These are phyloP conservation scores for Archilochus colubris DNA, from an alignment of 2,113 vertebrate species.

Conservation along the genomic window DNA sequence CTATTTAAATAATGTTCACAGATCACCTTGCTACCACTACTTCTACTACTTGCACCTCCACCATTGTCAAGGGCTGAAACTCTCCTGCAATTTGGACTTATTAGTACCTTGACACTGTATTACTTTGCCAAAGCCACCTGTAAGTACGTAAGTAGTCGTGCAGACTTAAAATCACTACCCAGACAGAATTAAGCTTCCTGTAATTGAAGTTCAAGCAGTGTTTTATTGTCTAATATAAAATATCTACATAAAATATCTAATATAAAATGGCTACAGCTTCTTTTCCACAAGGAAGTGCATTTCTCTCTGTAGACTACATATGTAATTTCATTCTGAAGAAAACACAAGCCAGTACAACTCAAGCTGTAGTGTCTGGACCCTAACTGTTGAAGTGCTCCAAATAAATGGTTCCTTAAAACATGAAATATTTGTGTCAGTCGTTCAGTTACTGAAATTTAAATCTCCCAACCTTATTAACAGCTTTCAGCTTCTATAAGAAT, in stretches of 20 bases:
- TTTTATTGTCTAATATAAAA: not conserved
- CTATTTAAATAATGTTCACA: not conserved
- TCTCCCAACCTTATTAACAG: not conserved
- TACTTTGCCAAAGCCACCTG: not conserved
- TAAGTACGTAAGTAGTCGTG: rapidly evolving
- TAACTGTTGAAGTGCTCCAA: not conserved
- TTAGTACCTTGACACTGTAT: not conserved
- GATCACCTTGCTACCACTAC: not conserved
- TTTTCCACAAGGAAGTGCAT: not conserved
- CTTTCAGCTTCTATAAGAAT: not conserved
- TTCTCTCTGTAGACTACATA: not conserved
- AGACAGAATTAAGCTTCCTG: not conserved
- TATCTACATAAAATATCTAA: not conserved
- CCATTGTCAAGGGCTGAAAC: not conserved
- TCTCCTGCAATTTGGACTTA: not conserved
- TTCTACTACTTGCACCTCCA: not conserved
- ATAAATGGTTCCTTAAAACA: not conserved
- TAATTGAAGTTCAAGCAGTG: not conserved
- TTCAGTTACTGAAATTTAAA: not conserved
- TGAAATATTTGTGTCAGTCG: not conserved
- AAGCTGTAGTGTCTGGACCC: not conserved
- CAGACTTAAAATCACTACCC: not conserved
- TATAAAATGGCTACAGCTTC: not conserved
- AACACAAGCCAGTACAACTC: not conserved
- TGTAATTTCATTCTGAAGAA: not conserved